Evolutionary conservation across 2,113 vertebrate species (phyloP), one percentile per base, ranked within the genome.

Genomic region (Tinamus guttatus): DNA sequence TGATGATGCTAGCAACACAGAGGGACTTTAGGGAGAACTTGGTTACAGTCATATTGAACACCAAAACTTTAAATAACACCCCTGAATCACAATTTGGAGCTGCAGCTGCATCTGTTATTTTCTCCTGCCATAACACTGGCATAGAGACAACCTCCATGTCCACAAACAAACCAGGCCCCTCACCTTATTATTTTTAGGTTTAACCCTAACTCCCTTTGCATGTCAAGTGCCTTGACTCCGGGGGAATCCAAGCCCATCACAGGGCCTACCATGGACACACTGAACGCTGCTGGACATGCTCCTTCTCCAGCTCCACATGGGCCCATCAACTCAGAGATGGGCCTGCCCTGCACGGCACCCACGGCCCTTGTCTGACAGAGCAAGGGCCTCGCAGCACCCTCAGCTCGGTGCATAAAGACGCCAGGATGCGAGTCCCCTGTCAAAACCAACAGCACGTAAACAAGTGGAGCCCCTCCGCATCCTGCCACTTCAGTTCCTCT

Each of bases 231-330:
- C 21, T 62, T 52, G 11, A 25, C 19, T 18, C 34, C 6, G 30
- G 30, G 16, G 27, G 24, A 38, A 18, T 24, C 22, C 28, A 69
- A 52, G 15, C 8, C 47, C 67, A 45, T 45, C 1, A 8, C 24
- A 83, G n/a, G 13, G 54, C 40, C 45, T 36, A 20, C 21, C n/a
- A 45, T 4, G 58, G 60, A 54, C 5, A 8, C 15, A 36, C 12
- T 69, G 45, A 70, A 59, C 0, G 3, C 64, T 77, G 81, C 67
- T 71, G 71, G 24, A 21, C 40, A 32, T 0, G 0, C 59, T 14
- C 1, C 56, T 81, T 93, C 18, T 25, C 24, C 56, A 49, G 24
- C 24, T 32, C 20, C 52, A 11, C 0, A 0, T 1, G n/a, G n/a
- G 32, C 38, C 36, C 3, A n/a, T 56, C 6, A 2, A 24, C 13